A percentile compares a stretch with the other conserved stretches of the same genome.
These are phyloP conservation scores for Pasiphila rectangulata DNA, from an alignment of 2,888 invertebrate genomes.

Conservation along the genomic window DNA sequence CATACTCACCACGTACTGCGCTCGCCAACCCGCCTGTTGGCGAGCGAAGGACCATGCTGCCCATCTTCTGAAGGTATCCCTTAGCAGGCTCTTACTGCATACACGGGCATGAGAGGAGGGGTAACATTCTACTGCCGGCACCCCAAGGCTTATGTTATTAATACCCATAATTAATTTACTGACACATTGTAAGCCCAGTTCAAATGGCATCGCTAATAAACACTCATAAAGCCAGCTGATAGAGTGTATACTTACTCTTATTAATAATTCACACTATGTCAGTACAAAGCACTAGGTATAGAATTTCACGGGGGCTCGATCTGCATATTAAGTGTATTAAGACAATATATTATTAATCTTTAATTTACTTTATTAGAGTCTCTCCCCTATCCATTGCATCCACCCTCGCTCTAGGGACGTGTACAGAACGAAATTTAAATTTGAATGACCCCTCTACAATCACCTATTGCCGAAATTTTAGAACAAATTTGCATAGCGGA, in stretches of 20 bases:
- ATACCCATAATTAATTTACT: no score
- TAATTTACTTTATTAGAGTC: conserved; percentile 79
- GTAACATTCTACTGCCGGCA: no score
- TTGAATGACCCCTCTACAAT: conserved; percentile 68
- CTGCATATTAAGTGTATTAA: conserved; percentile 73
- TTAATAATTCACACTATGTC: conserved; percentile 50
- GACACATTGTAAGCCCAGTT: no score
- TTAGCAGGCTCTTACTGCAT: no score
- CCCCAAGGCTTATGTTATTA: no score
- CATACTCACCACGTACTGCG: no score
- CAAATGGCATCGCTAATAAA: no score
- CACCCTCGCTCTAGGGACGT: conserved; percentile 66
- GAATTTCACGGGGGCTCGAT: conserved; percentile 45
- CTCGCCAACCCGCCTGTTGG: no score
- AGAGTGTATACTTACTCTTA: conserved; percentile 26
- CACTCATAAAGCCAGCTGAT: conserved; percentile 11
- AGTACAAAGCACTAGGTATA: conserved; percentile 45
- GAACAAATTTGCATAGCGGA: conserved; percentile 42
- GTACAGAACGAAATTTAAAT: conserved; percentile 76
- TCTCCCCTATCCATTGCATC: conserved; percentile 57
- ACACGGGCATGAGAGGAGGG: no score
- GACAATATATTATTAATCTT: conserved; percentile 80
- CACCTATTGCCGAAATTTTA: conserved; percentile 56
- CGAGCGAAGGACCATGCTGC: no score
- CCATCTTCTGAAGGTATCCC: no score